These are phyloP conservation scores for Erynnis tages DNA, from an alignment of 2,888 invertebrate genomes.

Conservation along the genomic window DNA sequence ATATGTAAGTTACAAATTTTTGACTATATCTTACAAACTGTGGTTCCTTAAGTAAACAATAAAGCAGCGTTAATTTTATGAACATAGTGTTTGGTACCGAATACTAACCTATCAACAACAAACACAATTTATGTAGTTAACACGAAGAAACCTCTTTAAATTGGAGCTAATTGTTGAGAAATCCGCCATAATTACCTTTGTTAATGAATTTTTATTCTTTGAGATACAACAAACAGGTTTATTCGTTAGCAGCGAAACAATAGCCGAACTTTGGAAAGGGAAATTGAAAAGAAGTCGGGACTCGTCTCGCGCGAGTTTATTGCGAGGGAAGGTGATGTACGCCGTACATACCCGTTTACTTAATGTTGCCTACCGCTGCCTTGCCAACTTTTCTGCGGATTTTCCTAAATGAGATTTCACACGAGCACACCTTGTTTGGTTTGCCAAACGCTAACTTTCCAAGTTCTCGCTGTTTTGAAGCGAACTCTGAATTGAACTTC, in stretches of 20 bases:
- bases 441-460: conserved; percentile 32
- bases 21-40: no score
- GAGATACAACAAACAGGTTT: conserved; percentile 33
- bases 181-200: background rate
- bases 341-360: conserved; percentile 49
- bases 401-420: conserved; percentile 57
- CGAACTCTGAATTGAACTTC: conserved; percentile 35
- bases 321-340: conserved; percentile 51
- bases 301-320: conserved; percentile 50
- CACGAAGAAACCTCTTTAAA: background rate
- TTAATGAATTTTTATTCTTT: conserved; percentile 12
- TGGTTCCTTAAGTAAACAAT: no score
- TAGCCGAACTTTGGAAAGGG: conserved; percentile 54
- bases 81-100: no score
- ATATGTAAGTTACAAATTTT: no score
- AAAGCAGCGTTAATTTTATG: no score
- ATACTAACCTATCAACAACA: no score
- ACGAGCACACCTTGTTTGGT: conserved; percentile 48
- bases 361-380: conserved; percentile 44
- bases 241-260: conserved; percentile 53
- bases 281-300: conserved; percentile 62
- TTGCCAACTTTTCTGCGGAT: conserved; percentile 45
- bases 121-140: no score
- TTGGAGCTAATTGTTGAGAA: background rate
- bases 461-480: conserved; percentile 37